Evolutionary conservation across 2,113 vertebrate species (phyloP).

Genomic region (Rhinichthys klamathensis): DNA sequence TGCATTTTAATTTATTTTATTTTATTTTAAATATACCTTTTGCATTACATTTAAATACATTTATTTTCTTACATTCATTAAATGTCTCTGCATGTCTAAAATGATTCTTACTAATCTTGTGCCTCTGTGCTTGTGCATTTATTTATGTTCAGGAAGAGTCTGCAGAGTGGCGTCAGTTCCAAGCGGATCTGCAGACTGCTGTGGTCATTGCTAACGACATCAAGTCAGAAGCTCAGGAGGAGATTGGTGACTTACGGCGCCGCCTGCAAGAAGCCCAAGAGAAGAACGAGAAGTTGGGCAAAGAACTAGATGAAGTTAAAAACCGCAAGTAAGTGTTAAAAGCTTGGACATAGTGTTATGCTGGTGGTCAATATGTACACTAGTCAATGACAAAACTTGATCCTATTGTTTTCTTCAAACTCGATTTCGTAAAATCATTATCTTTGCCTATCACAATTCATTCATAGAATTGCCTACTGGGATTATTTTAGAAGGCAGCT

Average conservation of each 20-base stretch:
- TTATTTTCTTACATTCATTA: too few relatives aligned
- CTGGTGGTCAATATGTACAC: background rate
- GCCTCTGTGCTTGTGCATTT: background rate
- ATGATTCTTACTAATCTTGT: background rate
- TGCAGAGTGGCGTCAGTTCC: slow-evolving; percentile 62
- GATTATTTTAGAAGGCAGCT: too few relatives aligned
- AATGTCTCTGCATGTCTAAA: background rate
- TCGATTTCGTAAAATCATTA: background rate
- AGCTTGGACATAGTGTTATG: background rate
- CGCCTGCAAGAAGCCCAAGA: slow-evolving; percentile 61
- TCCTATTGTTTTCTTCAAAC: background rate
- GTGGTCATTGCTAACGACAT: slow-evolving; percentile 65
- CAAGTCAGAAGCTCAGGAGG: slow-evolving; percentile 63
- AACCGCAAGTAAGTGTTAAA: slow-evolving; percentile 57
- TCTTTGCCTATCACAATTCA: too few relatives aligned
- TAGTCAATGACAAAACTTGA: background rate
- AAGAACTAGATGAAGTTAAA: slow-evolving; percentile 63
- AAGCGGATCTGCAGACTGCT: slow-evolving; percentile 63
- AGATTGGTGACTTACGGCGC: slow-evolving; percentile 59
- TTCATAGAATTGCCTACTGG: background rate
- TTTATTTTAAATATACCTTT: too few relatives aligned
- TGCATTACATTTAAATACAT: too few relatives aligned
- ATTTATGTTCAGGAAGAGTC: slow-evolving; percentile 58
- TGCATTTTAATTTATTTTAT: too few relatives aligned
- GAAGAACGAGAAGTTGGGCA: slow-evolving; percentile 60